phyloP scores from a whole-genome alignment of 2,113 vertebrate species.

The Brachirus orientalis region DNA sequence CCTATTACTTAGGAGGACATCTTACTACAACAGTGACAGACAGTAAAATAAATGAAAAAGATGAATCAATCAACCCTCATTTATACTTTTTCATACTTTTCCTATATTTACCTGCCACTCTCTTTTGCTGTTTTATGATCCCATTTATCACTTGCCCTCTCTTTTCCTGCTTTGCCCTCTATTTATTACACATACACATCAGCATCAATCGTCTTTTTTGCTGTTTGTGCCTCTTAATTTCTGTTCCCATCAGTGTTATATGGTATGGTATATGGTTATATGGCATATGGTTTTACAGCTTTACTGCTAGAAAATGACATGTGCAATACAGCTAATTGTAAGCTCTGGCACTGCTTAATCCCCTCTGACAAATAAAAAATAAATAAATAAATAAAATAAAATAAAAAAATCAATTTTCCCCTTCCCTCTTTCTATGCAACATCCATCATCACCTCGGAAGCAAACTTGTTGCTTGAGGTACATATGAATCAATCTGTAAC shows the following conservation, averaged over 20 bases:
- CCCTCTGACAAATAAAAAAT: conserved; percentile 56
- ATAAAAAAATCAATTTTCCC: conserved; percentile 48
- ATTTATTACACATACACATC: conserved; percentile 16
- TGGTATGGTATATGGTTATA: too few species aligned
- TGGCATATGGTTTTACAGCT: conserved; percentile 18
- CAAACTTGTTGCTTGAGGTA: conserved; percentile 59
- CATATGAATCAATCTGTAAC: conserved; percentile 53
- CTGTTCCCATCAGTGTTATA: conserved; percentile 11
- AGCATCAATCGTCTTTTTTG: background rate
- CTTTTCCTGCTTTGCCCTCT: conserved; percentile 10
- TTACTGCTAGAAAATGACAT: conserved; percentile 71
- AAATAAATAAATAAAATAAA: too few species aligned
- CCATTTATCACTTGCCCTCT: conserved; percentile 18
- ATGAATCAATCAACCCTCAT: conserved; percentile 27
- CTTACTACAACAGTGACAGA: conserved; percentile 2
- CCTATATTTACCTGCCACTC: conserved; percentile 12
- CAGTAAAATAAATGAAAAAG: conserved; percentile 2
- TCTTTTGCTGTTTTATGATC: conserved; percentile 14
- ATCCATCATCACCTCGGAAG: conserved; percentile 64
- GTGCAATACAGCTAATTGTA: conserved; percentile 77
- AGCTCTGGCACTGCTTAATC: conserved; percentile 60
- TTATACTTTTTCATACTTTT: conserved; percentile 15
- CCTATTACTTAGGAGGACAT: too few species aligned
- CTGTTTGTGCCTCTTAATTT: conserved; percentile 10
- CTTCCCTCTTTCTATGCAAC: conserved; percentile 21